These are phyloP conservation scores for Pseudonaja textilis DNA, from an alignment of 2,113 vertebrate genomes.

Conservation along the genomic window DNA sequence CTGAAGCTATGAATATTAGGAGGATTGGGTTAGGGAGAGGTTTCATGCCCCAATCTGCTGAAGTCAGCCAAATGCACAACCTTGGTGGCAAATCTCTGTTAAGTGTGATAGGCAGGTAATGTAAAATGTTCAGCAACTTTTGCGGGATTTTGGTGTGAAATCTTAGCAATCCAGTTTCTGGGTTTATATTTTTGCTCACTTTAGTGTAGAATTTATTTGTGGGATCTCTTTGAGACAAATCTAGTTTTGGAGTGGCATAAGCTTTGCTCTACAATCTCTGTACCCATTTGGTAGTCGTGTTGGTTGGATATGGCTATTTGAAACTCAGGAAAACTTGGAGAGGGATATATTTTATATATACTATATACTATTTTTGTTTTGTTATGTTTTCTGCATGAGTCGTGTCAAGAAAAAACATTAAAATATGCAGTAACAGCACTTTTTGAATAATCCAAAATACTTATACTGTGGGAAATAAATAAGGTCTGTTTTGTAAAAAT, in stretches of 20 bases:
- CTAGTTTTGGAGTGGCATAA: neutral
- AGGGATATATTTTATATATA: neutral
- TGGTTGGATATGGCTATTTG: neutral
- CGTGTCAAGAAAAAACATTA: neutral
- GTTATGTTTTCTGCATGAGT: neutral
- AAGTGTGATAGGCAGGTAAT: neutral
- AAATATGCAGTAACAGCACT: neutral
- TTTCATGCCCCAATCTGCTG: neutral
- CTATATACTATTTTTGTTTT: neutral
- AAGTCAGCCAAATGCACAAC: neutral
- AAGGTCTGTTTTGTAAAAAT: neutral
- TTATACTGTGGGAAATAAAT: neutral
- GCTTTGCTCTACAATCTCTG: neutral
- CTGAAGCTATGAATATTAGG: neutral
- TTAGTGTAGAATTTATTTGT: neutral
- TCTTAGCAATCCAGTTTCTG: neutral
- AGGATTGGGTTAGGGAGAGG: slow-evolving; percentile 11
- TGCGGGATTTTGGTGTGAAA: neutral
- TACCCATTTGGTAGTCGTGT: neutral
- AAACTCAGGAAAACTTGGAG: neutral
- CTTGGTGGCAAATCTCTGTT: slow-evolving; percentile 8
- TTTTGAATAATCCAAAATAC: neutral
- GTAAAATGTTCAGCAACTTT: neutral
- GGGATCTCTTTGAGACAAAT: neutral
- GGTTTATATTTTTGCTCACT: neutral